Evolutionary conservation across 2,113 vertebrate species (phyloP).

Genomic region (Cyrtonyx montezumae): DNA sequence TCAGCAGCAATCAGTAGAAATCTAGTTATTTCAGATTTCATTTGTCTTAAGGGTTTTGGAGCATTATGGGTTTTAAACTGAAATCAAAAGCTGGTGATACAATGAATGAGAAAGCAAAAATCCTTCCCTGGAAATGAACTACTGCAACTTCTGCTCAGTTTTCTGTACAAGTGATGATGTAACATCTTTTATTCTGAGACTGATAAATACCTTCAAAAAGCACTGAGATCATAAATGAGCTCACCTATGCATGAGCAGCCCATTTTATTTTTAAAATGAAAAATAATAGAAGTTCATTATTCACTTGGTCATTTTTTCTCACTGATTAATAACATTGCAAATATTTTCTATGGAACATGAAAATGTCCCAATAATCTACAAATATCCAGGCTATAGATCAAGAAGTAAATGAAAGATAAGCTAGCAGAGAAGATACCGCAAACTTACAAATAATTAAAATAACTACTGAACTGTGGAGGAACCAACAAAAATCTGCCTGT

Average conservation of each 20-base stretch:
- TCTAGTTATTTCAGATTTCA: not conserved
- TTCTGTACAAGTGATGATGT: not conserved
- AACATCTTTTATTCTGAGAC: not conserved
- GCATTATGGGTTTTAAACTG: not conserved
- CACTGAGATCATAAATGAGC: not conserved
- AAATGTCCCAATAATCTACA: slow-evolving; percentile 10
- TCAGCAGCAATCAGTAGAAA: not conserved
- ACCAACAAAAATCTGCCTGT: not conserved
- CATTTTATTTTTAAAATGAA: slow-evolving; percentile 23
- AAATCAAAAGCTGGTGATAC: not conserved
- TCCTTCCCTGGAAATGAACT: not conserved
- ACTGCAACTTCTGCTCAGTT: not conserved
- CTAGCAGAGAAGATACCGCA: not conserved
- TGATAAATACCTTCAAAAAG: not conserved
- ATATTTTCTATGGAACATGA: slow-evolving; percentile 11
- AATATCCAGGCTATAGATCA: not conserved
- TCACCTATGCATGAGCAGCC: not conserved
- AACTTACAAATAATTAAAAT: slow-evolving; percentile 21
- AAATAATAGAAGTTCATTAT: slow-evolving; percentile 30
- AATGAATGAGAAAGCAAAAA: not conserved
- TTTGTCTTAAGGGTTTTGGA: not conserved
- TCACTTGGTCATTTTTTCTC: not conserved
- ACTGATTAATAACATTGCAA: slow-evolving; percentile 11
- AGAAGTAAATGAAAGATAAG: not conserved
- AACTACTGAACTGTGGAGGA: not conserved